Evolutionary conservation across 2,797 vertebrate genomes (phyloP), one percentile per base, ranked within the genome.

Genomic region (Lacerta viridis): DNA sequence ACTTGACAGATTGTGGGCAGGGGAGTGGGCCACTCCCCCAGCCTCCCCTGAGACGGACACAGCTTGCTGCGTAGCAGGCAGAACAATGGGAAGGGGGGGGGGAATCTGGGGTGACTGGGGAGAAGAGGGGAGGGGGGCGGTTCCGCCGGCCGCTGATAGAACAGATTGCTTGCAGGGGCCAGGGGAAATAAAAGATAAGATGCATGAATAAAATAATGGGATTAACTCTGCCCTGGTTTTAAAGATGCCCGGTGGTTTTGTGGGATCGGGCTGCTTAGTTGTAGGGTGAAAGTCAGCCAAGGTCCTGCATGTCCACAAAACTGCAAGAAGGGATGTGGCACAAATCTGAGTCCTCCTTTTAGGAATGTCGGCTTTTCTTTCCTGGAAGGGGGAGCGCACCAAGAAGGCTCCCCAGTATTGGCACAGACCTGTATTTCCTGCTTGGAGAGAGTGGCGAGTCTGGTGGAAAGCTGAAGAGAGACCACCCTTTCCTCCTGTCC

Each of bases 121-220:
- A 10, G 39, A 7, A 23, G 41, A 27, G 39, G 3, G 41, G 4
- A 8, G 4, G 74, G 74, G 15, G 13, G 1, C n/a, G 3, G 1
- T 29, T 41, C 25, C 11, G 2, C 59, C 1, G 17, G 43, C 36
- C 0, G 39, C 0, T 0, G 61, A 7, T 61, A 23, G 59, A 61
- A 23, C 0, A 3, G 59, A 69, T 4, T n/a, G 33, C 23, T n/a
- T 0, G 27, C 83, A 13, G 66, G 87, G 41, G 18, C 46, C 1
- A 83, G 33, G 0, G 9, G 5, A 33, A 3, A 7, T 17, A 0
- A 33, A 11, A 15, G 1, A 0, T 0, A 0, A 8, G 6, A 0
- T 59, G 27, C 4, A 8, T 1, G 23, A 7, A 11, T 1, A 36
- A 33, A 23, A 23, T 10, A 64, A 64, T 6, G 59, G 5, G 27